A percentile compares a stretch with the other conserved stretches of the same genome.
These are phyloP conservation scores for Arge pagana DNA, from an alignment of 2,888 invertebrate species.

Conservation along the genomic window DNA sequence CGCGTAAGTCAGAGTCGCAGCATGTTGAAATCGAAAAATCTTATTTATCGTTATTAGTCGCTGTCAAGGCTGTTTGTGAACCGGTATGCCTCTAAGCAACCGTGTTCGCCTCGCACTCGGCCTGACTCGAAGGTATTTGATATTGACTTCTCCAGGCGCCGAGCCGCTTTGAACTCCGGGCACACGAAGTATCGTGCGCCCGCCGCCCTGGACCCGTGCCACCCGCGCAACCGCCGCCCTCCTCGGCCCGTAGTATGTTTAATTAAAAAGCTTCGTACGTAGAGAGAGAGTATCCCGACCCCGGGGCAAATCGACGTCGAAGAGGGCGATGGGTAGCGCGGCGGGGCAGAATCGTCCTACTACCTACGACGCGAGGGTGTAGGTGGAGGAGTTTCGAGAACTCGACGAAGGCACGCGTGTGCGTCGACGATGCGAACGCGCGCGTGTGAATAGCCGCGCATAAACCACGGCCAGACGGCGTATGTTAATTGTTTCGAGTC, in stretches of 20 bases:
- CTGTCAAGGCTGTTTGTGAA: slow-evolving; percentile 1
- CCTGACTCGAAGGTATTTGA: slow-evolving; percentile 57
- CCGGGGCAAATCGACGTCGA: slow-evolving; percentile 3
- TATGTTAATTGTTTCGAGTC: slow-evolving; percentile 18
- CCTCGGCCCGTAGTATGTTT: slow-evolving; percentile 36
- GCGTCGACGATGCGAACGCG: not conserved
- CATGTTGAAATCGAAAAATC: not conserved
- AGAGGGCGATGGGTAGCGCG: slow-evolving; percentile 2
- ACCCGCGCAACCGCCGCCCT: slow-evolving; percentile 8
- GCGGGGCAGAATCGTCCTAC: slow-evolving; percentile 10
- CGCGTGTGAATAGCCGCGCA: slow-evolving; percentile 9
- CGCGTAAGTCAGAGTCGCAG: no score
- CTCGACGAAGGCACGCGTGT: no score
- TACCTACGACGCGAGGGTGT: not conserved
- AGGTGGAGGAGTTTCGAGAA: no score
- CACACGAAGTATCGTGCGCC: slow-evolving; percentile 7
- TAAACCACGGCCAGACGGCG: slow-evolving; percentile 4
- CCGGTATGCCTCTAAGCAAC: slow-evolving; percentile 7
- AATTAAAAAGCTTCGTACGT: slow-evolving; percentile 49
- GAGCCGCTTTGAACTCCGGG: slow-evolving; percentile 24
- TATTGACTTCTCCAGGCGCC: slow-evolving; percentile 53
- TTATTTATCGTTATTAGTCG: not conserved
- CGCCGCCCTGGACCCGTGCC: slow-evolving; percentile 10
- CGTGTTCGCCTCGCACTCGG: slow-evolving; percentile 35
- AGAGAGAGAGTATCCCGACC: slow-evolving; percentile 13